Conservation (phyloP, 1,140 invertebrate species). For the Habropoda laboriosa region DNA sequence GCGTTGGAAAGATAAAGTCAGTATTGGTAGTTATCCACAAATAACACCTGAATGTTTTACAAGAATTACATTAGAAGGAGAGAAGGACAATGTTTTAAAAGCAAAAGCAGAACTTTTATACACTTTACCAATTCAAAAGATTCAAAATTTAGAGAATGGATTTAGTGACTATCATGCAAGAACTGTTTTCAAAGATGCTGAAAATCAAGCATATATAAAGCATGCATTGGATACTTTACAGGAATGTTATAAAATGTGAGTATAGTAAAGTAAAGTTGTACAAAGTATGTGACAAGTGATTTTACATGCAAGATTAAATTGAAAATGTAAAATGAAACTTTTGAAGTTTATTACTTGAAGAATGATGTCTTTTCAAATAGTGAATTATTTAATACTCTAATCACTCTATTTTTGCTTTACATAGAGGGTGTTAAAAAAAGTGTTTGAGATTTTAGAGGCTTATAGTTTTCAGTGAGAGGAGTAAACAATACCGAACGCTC, state of each 20-base stretch:
- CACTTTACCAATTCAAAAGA: constrained; percentile 54
- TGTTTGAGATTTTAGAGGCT: no score
- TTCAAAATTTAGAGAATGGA: constrained; percentile 50
- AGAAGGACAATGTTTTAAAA: constrained; percentile 64
- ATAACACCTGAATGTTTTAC: constrained; percentile 78
- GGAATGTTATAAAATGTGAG: constrained; percentile 75
- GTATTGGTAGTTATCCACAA: constrained; percentile 88
- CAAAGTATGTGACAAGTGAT: neutral
- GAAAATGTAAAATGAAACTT: no score
- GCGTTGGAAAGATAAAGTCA: constrained; percentile 82
- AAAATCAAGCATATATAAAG: constrained; percentile 66
- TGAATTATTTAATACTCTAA: no score
- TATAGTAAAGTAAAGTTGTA: neutral
- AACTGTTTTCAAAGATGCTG: constrained; percentile 53
- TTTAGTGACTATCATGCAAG: constrained; percentile 59
- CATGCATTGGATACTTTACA: constrained; percentile 70
- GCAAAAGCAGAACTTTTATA: constrained; percentile 73
- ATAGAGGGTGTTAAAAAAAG: no score
- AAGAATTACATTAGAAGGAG: constrained; percentile 81
- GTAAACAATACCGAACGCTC: no score
- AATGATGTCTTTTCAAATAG: no score
- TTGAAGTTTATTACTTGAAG: neutral
- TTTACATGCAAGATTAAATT: neutral
- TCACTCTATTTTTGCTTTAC: no score
- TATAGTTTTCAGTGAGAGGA: no score